Base-by-base conservation (phyloP, 2,797 vertebrate genomes). In the Heteromormyrus szaboi region DNA sequence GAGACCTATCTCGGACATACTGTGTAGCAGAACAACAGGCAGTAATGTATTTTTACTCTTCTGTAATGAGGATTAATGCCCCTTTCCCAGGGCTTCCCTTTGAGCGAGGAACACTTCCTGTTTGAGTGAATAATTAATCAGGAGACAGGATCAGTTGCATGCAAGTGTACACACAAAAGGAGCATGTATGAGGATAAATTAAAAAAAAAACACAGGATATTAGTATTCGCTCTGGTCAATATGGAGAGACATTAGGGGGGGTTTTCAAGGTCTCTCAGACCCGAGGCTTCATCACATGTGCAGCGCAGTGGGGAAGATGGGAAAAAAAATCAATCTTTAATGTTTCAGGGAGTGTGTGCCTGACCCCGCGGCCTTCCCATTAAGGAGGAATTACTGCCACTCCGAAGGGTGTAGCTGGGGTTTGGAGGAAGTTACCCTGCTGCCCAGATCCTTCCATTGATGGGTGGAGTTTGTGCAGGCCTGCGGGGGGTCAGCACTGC, bases 91-190 rank as follows among this genome's bases (percentile, higher is more conserved):
- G 88, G 88, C 93, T 92, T 91, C 56, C 65, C 62, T 88, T 79
- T 89, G 91, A 88, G 89, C 91, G 84, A 91, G 53, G 84, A 89
- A 91, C 88, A 90, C 90, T 90, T 92, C 88, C 88, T 89, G 79
- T 92, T 72, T 62, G 88, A 86, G 92, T 93, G 85, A 91, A 94
- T 95, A 92, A 93, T 94, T 95, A 89, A 93, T 93, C 29, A 90
- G 62, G 56, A 90, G 89, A 88, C 56, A 62, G 14, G 50, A 72
- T 59, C 56, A 91, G 88, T 90, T 88, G 89, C 85, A 89, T 59
- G 50, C 54, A 37, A 37, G 6, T 79, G 88, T 5, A 90, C 76
- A 89, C 87, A 83, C 46, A 84, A 50, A 37, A 48, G 17, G 44
- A 44, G 5, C 56, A 65, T 25, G 19, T 33, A 68, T 59, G 59